Evolutionary conservation across 2,113 vertebrate species (phyloP), one percentile per base, ranked within the genome.

Genomic region (Crocuta crocuta): DNA sequence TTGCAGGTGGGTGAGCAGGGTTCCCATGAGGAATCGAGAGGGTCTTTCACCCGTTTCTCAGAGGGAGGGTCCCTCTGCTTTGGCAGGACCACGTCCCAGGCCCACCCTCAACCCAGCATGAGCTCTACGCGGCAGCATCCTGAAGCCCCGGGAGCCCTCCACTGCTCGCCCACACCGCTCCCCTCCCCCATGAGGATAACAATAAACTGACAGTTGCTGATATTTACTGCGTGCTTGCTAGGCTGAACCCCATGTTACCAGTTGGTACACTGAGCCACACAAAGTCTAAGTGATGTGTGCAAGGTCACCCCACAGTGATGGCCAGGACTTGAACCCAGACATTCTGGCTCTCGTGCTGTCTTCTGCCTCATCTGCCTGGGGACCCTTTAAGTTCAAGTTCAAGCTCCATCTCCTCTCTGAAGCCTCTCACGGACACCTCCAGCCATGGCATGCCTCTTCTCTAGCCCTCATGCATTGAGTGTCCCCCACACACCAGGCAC

Each of bases 391-490:
- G 35, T n/a, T 92, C 66, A 50, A 73, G 43, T 39, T 65, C 90
- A 50, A 73, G 53, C 10, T 33, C 48, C 1, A 0, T 1, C 2
- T 53, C 79, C 50, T 78, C 58, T 83, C 48, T 15, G 85, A 48
- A 70, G 63, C 33, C 50, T 78, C n/a, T 21, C 71, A 10, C 0
- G 16, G 79, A 26, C 50, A 23, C 71, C 39, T 10, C 17, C 15
- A 45, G 19, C 58, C 58, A 17, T 2, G 26, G 26, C 39, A 63
- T 17, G 48, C 50, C 48, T 13, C 50, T 7, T 63, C 26, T 21
- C 26, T 2, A 50, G 68, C 13, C 7, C 23, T 1, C 31, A 8
- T 0, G 17, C 39, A 0, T 31, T 4, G 0, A 3, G 39, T 3
- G 23, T 31, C 85, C 17, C 43, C 68, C 3, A 58, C 0, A 10